phyloP scores from a whole-genome alignment of 1,140 invertebrate genomes.

The Aradophagus sp. region DNA sequence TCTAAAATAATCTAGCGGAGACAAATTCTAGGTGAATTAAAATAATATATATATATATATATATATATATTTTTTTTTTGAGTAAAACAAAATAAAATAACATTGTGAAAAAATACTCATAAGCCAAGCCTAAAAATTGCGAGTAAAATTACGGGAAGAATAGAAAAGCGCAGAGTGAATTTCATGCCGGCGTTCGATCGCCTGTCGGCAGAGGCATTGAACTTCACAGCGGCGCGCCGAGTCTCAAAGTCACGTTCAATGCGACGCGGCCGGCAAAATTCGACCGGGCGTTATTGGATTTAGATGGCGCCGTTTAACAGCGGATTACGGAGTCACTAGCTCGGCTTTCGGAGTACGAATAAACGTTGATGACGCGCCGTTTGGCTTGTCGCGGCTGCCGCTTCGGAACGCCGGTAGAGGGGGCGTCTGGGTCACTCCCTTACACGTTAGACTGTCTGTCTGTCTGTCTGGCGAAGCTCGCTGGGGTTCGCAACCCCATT shows the following conservation, averaged over 20 bases:
- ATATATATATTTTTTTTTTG: too few species aligned
- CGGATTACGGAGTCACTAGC: slow-evolving; percentile 6
- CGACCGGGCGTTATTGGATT: slow-evolving; percentile 11
- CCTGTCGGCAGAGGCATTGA: slow-evolving; percentile 29
- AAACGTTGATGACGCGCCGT: slow-evolving; percentile 1
- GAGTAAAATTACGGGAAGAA: too few species aligned
- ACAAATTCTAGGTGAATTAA: too few species aligned
- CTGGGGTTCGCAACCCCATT: slow-evolving; percentile 67
- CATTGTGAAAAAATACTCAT: too few species aligned
- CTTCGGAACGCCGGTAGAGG: slow-evolving; percentile 62
- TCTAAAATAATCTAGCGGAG: too few species aligned
- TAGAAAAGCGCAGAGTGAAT: slow-evolving; percentile 5
- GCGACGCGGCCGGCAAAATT: slow-evolving; percentile 20
- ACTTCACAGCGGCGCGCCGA: slow-evolving; percentile 29
- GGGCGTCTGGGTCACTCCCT: slow-evolving; percentile 73
- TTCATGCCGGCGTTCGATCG: slow-evolving; percentile 29
- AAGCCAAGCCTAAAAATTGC: too few species aligned
- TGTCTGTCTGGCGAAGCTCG: slow-evolving; percentile 47
- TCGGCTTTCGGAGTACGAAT: slow-evolving; percentile 1
- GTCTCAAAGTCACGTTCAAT: slow-evolving; percentile 44
- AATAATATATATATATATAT: too few species aligned
- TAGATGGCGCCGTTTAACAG: slow-evolving; percentile 6
- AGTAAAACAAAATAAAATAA: too few species aligned
- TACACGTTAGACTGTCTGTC: slow-evolving; percentile 67
- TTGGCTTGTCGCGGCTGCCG: slow-evolving; percentile 58